phyloP scores from a whole-genome alignment of 2,797 vertebrate species.

The Eleutherodactylus coqui region DNA sequence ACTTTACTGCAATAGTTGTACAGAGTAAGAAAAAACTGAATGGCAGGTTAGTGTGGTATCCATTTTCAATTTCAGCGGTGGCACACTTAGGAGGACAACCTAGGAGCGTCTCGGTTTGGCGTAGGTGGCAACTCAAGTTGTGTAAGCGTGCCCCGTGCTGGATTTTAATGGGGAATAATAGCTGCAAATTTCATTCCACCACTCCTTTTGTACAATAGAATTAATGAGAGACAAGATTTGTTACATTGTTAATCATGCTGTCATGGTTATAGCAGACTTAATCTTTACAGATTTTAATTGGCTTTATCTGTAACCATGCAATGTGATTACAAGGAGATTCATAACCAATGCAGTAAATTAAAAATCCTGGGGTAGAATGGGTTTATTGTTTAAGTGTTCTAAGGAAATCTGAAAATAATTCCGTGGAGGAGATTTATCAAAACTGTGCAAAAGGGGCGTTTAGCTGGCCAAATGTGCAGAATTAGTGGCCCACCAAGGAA shows the following conservation, averaged over 20 bases:
- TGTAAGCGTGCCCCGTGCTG: too few species aligned
- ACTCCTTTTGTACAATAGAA: not conserved
- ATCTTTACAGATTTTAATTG: constrained; percentile 25
- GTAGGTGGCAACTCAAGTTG: not conserved
- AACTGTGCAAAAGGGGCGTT: not conserved
- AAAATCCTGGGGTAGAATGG: not conserved
- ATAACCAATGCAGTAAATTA: not conserved
- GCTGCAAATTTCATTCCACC: not conserved
- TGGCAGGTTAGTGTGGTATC: too few species aligned
- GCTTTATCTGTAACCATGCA: constrained; percentile 27
- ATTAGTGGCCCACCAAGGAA: too few species aligned
- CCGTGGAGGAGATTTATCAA: not conserved
- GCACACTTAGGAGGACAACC: too few species aligned
- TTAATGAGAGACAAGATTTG: constrained; percentile 20
- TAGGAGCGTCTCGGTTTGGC: too few species aligned
- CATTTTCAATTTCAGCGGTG: too few species aligned
- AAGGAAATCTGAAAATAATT: not conserved
- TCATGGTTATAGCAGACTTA: constrained; percentile 20
- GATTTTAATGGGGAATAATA: not conserved
- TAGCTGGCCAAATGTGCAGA: too few species aligned
- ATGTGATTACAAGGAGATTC: constrained; percentile 29
- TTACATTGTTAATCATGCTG: constrained; percentile 10
- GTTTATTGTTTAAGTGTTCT: not conserved
- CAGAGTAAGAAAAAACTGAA: too few species aligned
- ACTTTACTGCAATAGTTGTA: too few species aligned